These are phyloP conservation scores for Bryconaethiops microstoma DNA, from an alignment of 2,797 vertebrate genomes.

Conservation along the genomic window DNA sequence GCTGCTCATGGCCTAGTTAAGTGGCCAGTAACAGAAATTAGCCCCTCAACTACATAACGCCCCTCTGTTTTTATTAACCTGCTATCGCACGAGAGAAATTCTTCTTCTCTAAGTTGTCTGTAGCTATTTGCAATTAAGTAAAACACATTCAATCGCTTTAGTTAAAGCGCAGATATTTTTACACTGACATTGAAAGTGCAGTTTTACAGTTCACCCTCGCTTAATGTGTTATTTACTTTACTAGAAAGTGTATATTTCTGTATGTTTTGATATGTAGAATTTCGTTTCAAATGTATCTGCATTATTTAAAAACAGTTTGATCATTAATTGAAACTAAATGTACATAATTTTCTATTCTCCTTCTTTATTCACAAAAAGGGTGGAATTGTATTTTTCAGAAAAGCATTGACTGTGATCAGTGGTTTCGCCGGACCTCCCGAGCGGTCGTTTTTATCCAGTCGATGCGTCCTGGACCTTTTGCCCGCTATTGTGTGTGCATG, in stretches of 20 bases:
- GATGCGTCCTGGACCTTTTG: constrained; percentile 26
- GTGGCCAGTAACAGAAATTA: constrained; percentile 36
- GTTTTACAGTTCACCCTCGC: background rate
- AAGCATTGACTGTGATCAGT: background rate
- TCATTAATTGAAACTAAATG: too few relatives aligned
- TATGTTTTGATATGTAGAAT: background rate
- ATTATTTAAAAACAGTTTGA: too few relatives aligned
- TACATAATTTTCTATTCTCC: background rate
- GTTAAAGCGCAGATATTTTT: background rate
- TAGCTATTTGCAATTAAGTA: background rate
- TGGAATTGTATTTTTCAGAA: background rate
- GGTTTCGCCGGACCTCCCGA: constrained; percentile 4
- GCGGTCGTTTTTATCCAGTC: constrained; percentile 10
- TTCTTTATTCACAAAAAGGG: background rate
- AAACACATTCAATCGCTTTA: background rate
- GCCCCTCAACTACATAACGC: background rate
- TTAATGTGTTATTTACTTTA: background rate
- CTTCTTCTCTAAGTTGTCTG: background rate
- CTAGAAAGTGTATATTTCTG: background rate
- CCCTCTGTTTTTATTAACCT: constrained; percentile 4
- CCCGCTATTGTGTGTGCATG: constrained; percentile 31
- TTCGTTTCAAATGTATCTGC: background rate
- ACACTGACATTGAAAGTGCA: background rate
- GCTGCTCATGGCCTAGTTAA: constrained; percentile 58
- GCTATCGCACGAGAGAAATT: background rate